These are phyloP conservation scores for Lysandra bellargus DNA, from an alignment of 2,888 invertebrate genomes.

Conservation along the genomic window DNA sequence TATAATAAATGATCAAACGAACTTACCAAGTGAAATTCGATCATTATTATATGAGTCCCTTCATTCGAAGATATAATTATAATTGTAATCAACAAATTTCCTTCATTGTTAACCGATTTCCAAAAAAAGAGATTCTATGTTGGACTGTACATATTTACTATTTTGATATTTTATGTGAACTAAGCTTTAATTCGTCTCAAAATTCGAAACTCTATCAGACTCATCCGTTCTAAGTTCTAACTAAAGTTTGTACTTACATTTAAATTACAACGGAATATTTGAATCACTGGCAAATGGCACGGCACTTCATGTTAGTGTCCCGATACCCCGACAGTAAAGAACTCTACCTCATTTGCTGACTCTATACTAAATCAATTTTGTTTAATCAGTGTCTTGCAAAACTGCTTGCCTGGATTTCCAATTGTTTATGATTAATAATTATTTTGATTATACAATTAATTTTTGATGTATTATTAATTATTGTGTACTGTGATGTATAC, in stretches of 20 bases:
- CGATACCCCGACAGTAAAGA: constrained; percentile 35
- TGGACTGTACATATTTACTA: too few relatives aligned
- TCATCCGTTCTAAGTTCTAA: background rate
- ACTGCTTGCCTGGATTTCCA: constrained; percentile 34
- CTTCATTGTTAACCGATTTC: too few relatives aligned
- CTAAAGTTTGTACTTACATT: background rate
- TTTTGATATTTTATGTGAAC: too few relatives aligned
- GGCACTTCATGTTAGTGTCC: background rate
- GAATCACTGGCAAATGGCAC: background rate
- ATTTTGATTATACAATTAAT: background rate
- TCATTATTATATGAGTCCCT: too few relatives aligned
- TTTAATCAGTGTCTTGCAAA: constrained; percentile 38
- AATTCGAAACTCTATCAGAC: background rate
- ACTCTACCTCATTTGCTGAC: constrained; percentile 38
- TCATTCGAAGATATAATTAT: too few relatives aligned
- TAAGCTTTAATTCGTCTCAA: background rate
- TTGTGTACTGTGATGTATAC: too few relatives aligned
- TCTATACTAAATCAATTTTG: constrained; percentile 37
- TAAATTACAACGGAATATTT: background rate
- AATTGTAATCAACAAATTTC: too few relatives aligned
- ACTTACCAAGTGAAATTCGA: too few relatives aligned
- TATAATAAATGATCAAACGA: too few relatives aligned
- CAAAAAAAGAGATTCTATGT: too few relatives aligned
- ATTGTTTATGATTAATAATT: constrained; percentile 36
- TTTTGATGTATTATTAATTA: background rate